Evolutionary conservation across 2,888 invertebrate species (phyloP).

Genomic region (Opisthograptis luteolata): DNA sequence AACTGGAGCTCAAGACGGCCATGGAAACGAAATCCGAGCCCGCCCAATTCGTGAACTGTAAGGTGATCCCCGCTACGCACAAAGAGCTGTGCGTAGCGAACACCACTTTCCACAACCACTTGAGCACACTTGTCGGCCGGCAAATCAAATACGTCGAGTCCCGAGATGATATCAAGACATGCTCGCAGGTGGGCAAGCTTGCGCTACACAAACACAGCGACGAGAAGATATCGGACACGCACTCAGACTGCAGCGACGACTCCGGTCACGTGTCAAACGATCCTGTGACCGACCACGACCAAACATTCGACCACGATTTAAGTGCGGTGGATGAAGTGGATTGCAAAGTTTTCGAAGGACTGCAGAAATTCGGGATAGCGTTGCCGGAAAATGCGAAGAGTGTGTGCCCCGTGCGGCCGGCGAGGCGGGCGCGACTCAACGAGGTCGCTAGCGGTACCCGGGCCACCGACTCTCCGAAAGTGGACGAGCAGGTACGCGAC

Average conservation of each 20-base stretch:
- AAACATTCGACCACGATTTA: constrained; percentile 72
- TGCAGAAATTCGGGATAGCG: constrained; percentile 73
- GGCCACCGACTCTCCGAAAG: constrained; percentile 78
- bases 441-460: constrained; percentile 83
- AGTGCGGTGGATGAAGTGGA: constrained; percentile 70
- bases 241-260: constrained; percentile 90
- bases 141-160: constrained; percentile 77
- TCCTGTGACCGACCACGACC: constrained; percentile 85
- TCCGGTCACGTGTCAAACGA: constrained; percentile 93
- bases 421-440: constrained; percentile 75
- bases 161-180: constrained; percentile 70
- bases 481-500: constrained; percentile 83
- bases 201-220: constrained; percentile 69
- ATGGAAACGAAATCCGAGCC: constrained; percentile 71
- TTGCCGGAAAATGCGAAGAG: constrained; percentile 69
- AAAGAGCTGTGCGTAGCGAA: constrained; percentile 78
- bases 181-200: constrained; percentile 67
- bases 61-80: constrained; percentile 76
- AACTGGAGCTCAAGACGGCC: constrained; percentile 77
- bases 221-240: constrained; percentile 83
- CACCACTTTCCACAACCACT: constrained; percentile 77
- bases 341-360: constrained; percentile 66
- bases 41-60: constrained; percentile 72
- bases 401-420: constrained; percentile 77
- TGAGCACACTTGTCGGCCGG: constrained; percentile 81